phyloP scores from a whole-genome alignment of 2,888 invertebrate genomes.

The Eutolmus rufibarbis region DNA sequence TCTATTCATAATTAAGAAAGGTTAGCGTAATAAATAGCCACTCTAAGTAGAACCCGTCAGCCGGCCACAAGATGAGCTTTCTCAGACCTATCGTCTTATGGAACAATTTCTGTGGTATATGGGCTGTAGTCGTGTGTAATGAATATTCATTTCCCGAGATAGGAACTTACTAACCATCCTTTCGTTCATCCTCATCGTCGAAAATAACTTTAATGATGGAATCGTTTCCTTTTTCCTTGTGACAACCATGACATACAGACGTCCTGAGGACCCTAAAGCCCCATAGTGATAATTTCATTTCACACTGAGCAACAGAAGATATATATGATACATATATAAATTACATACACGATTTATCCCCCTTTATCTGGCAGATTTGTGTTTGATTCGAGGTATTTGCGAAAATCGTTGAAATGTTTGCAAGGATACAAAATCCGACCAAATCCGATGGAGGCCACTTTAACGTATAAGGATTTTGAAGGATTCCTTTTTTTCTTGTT shows the following conservation, averaged over 20 bases:
- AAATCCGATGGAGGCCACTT: neutral
- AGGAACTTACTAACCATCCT: neutral
- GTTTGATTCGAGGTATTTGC: neutral
- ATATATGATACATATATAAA: neutral
- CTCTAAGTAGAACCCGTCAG: neutral
- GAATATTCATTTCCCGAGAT: neutral
- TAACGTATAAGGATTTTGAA: neutral
- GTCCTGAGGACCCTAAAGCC: neutral
- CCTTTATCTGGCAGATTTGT: neutral
- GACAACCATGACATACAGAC: neutral
- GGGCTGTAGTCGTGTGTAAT: neutral
- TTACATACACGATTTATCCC: neutral
- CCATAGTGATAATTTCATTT: neutral
- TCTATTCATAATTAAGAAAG: constrained; percentile 30
- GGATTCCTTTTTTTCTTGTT: neutral
- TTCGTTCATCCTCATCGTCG: neutral
- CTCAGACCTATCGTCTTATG: neutral
- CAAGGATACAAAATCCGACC: neutral
- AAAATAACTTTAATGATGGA: neutral
- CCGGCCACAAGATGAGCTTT: neutral
- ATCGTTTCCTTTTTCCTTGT: neutral
- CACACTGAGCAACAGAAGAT: neutral
- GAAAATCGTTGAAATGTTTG: neutral
- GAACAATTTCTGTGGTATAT: neutral
- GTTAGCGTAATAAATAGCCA: neutral